Percentiles rank a stretch among this genome's conserved stretches.
Conservation (phyloP, 2,797 vertebrate species). For the Coilia nasus region DNA sequence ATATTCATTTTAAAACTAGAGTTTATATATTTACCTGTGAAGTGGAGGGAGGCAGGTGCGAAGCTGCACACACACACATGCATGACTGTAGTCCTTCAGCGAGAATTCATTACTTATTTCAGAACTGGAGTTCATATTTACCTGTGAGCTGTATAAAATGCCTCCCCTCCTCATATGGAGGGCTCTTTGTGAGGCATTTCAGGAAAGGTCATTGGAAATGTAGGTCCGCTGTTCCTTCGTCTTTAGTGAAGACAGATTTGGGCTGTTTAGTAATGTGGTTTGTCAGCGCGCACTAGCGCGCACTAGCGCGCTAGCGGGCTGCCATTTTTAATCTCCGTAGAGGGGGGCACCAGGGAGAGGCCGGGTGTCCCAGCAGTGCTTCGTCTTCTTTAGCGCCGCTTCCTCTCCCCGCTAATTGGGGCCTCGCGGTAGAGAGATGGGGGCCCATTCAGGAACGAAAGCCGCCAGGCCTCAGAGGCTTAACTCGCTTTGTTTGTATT, state of each 20-base stretch:
- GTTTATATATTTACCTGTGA: no score
- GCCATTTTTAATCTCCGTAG: conserved; percentile 16
- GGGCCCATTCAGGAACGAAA: not conserved
- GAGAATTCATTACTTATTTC: no score
- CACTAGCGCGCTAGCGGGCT: not conserved
- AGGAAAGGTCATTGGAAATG: not conserved
- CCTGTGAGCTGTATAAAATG: no score
- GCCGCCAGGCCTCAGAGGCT: not conserved
- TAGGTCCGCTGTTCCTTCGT: not conserved
- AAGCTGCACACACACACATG: no score
- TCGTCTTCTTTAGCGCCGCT: not conserved
- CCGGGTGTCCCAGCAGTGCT: not conserved
- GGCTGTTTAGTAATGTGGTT: conserved; percentile 18
- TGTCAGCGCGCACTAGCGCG: not conserved
- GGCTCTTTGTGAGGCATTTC: not conserved
- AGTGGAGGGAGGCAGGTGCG: no score
- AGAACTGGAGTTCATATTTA: no score
- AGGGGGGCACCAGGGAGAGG: not conserved
- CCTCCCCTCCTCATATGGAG: no score
- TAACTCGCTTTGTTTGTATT: not conserved
- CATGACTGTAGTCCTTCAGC: no score
- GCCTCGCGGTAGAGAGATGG: not conserved
- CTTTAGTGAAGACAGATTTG: not conserved
- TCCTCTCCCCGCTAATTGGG: not conserved
- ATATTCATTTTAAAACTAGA: no score